Conservation (phyloP, 1,140 invertebrate genomes). For the Microvelia longipes region DNA sequence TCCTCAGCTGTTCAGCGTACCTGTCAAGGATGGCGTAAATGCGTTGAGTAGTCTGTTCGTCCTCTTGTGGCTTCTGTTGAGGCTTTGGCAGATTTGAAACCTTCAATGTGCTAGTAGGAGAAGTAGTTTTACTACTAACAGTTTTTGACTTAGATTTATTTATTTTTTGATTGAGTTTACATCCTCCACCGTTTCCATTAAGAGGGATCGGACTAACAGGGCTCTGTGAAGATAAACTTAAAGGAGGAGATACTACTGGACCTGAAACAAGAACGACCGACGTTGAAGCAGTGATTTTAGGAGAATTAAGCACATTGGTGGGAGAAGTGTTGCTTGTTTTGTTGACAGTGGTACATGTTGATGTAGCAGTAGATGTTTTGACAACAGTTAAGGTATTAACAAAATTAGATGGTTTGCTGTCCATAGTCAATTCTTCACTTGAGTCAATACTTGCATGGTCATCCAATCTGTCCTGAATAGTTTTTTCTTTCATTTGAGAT, state of each 20-base stretch:
- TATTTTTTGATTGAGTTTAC: constrained; percentile 21
- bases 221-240: constrained; percentile 43
- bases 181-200: constrained; percentile 18
- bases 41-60: constrained; percentile 62
- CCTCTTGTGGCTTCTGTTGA: constrained; percentile 59
- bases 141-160: constrained; percentile 30
- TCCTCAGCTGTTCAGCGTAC: constrained; percentile 61
- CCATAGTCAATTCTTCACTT: constrained; percentile 4
- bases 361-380: neutral
- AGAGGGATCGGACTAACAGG: constrained; percentile 36
- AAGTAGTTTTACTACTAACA: constrained; percentile 34
- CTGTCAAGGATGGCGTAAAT: constrained; percentile 65
- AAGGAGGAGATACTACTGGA: constrained; percentile 39
- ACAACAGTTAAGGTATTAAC: neutral
- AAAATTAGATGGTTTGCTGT: neutral
- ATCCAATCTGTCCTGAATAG: constrained; percentile 6
- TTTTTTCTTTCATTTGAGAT: constrained; percentile 40
- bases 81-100: constrained; percentile 47
- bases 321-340: neutral
- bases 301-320: constrained; percentile 9
- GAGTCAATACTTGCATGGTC: constrained; percentile 8
- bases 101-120: constrained; percentile 39
- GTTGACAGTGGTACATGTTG: neutral
- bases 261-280: constrained; percentile 44
- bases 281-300: constrained; percentile 35